Percentiles rank a stretch among this genome's conserved stretches.
These are phyloP conservation scores for Prochilodus magdalenae DNA, from an alignment of 2,113 vertebrate genomes.

Conservation along the genomic window DNA sequence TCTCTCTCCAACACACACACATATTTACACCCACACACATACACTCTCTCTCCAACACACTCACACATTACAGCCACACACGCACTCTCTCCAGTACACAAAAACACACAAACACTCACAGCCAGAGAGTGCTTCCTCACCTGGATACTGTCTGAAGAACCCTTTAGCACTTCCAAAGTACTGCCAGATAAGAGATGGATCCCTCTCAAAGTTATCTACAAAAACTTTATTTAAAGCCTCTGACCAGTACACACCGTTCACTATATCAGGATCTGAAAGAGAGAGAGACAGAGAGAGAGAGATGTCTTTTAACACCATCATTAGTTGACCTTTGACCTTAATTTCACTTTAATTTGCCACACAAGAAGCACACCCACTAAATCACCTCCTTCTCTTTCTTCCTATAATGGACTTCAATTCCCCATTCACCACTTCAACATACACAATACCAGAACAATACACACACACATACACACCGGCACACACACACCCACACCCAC, in stretches of 20 bases:
- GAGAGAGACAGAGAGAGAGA: conserved; percentile 19
- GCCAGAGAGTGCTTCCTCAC: conserved; percentile 74
- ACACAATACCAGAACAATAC: conserved; percentile 71
- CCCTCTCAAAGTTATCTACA: conserved; percentile 95
- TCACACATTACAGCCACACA: too few species aligned
- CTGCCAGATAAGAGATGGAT: conserved; percentile 97
- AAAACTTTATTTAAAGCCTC: conserved; percentile 98
- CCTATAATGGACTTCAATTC: conserved; percentile 54
- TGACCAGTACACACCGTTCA: conserved; percentile 98
- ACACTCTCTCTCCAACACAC: too few species aligned
- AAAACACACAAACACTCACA: too few species aligned
- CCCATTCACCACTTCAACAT: conserved; percentile 42
- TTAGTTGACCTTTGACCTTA: conserved; percentile 66
- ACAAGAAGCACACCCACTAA: conserved; percentile 63
- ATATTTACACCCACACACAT: too few species aligned
- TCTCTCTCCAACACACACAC: too few species aligned
- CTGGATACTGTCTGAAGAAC: conserved; percentile 98
- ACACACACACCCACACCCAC: too few species aligned
- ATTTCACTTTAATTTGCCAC: conserved; percentile 54
- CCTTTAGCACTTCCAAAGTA: conserved; percentile 98
- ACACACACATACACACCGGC: conserved; percentile 2
- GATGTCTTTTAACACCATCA: conserved; percentile 56
- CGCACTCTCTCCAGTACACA: too few species aligned
- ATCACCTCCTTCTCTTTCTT: conserved; percentile 53
- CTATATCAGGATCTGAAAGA: conserved; percentile 89